phyloP scores from a whole-genome alignment of 2,113 vertebrate species.

The Phoenicopterus ruber region DNA sequence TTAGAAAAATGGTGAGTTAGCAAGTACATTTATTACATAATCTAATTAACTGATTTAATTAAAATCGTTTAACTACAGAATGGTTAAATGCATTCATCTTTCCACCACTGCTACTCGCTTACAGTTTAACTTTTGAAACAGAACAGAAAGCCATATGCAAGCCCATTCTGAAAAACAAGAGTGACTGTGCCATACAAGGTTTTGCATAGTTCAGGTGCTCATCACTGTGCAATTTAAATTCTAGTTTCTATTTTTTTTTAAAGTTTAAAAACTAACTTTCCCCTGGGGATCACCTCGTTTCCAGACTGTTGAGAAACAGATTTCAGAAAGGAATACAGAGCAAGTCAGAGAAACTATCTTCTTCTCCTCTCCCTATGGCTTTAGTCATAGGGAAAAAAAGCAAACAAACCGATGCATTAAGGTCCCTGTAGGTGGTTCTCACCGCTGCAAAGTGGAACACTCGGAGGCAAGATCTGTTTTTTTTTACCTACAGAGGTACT shows the following conservation, averaged over 20 bases:
- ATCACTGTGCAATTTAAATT: not conserved
- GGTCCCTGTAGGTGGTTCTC: not conserved
- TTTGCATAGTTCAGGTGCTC: not conserved
- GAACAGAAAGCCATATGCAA: not conserved
- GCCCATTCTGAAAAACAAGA: not conserved
- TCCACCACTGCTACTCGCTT: not conserved
- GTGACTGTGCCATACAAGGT: no score
- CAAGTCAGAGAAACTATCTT: not conserved
- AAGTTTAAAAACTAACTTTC: not conserved
- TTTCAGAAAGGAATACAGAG: not conserved
- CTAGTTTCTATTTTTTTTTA: not conserved
- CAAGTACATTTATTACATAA: not conserved
- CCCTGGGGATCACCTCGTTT: not conserved
- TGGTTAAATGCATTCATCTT: not conserved
- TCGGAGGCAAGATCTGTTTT: rapidly evolving
- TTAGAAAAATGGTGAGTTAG: not conserved
- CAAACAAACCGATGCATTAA: not conserved
- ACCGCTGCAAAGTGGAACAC: not conserved
- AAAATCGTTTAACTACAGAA: not conserved
- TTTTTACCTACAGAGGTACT: no score
- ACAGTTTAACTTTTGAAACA: not conserved
- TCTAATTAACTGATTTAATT: not conserved
- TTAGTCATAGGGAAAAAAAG: not conserved
- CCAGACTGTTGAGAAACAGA: not conserved
- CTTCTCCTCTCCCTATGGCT: not conserved